These are phyloP conservation scores for Ophion ellenae DNA, from an alignment of 2,888 invertebrate genomes.

Conservation along the genomic window DNA sequence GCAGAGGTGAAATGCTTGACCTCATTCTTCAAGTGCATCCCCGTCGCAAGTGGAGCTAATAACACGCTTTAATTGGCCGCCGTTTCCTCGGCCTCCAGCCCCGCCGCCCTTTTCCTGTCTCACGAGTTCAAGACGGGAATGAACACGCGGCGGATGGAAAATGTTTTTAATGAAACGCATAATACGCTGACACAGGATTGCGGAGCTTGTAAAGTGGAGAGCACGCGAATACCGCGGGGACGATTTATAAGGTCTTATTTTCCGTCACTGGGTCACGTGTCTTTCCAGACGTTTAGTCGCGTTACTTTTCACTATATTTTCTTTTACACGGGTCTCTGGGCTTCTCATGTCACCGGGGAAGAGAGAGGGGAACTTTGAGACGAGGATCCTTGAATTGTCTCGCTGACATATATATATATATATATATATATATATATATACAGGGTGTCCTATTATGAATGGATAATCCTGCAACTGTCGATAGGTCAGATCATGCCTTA, in stretches of 20 bases:
- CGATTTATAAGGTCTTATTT: slow-evolving; percentile 44
- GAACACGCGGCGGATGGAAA: slow-evolving; percentile 18
- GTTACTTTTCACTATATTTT: slow-evolving; percentile 24
- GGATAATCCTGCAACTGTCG: too few relatives aligned
- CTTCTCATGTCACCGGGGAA: background rate
- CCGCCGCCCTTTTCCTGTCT: background rate
- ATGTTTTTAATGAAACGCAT: slow-evolving; percentile 62
- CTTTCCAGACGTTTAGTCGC: slow-evolving; percentile 50
- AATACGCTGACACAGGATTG: slow-evolving; percentile 23
- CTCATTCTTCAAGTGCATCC: slow-evolving; percentile 14
- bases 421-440: too few relatives aligned
- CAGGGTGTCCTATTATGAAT: too few relatives aligned
- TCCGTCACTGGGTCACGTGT: slow-evolving; percentile 37
- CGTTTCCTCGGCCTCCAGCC: background rate
- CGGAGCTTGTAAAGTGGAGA: background rate
- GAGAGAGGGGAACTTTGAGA: background rate
- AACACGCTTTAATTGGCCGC: slow-evolving; percentile 22
- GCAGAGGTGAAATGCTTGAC: slow-evolving; percentile 30
- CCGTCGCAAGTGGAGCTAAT: slow-evolving; percentile 1
- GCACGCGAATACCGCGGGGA: slow-evolving; percentile 40
- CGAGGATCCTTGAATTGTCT: background rate
- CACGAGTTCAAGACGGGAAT: background rate
- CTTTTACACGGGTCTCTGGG: background rate
- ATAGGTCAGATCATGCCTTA: too few relatives aligned
- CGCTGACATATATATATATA: background rate